Evolutionary conservation across 1,140 invertebrate species (phyloP), one percentile per base, ranked within the genome.

Genomic region (Laodelphax striatellus): DNA sequence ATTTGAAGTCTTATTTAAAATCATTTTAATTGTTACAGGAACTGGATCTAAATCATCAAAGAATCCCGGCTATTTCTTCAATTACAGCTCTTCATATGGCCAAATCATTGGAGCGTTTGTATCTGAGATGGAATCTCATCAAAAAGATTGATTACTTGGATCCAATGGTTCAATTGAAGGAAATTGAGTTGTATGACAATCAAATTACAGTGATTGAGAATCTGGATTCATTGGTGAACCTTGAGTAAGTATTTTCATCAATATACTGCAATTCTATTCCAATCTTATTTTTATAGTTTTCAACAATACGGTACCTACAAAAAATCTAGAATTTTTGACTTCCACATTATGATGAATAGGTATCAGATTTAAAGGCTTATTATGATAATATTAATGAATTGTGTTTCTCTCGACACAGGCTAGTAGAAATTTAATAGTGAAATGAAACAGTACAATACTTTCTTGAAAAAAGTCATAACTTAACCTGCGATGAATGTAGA

Each of bases 111-210:
- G 83, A 95, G 76, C 84, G 81, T 66, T 73, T 95, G 34, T 94
- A 86, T 70, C 78, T 97, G 21, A 82, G 94, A 50, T 96, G 95
- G 88, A 98, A 98, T 76, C 76, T 95, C 0, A 92, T 98, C 11
- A 96, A 90, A 66, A 92, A 90, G 69, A 97, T 98, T 69, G 91
- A 95, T 72, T 93, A 94, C 73, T 70, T 96, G 19, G 71, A 83
- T 59, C 84, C 77, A 1, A 72, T 94, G 8, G 80, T 76, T 2
- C 90, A 82, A 17, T 75, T 97, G 0, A 79, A 80, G 52, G 93
- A 97, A 70, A 72, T 99, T 55, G 96, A 98, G 68, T 77, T 99
- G 1, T 96, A 98, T 73, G 97, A 98, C 74, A 99, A 98, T 77
- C 93, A 95, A 76, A 92, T 97, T 52, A 85, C 83, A 1, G 77